Conservation (phyloP, 2,113 vertebrate genomes). For the Corydoras maculifer region DNA sequence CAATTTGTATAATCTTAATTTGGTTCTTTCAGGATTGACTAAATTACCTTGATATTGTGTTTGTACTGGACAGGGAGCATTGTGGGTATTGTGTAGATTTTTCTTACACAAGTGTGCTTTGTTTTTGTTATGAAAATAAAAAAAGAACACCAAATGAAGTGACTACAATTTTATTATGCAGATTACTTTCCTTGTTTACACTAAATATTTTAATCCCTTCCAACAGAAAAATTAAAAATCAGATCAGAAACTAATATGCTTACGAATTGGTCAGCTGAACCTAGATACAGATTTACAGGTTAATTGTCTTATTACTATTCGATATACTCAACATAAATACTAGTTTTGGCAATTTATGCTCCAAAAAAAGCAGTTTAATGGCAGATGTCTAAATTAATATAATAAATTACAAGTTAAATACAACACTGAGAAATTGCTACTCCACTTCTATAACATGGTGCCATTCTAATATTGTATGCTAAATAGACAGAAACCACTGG, state of each 20-base stretch:
- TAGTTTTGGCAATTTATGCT: conserved; percentile 60
- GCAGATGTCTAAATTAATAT: conserved; percentile 12
- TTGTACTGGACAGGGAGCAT: conserved; percentile 41
- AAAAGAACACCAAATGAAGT: conserved; percentile 42
- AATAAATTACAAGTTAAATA: not conserved
- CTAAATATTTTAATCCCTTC: no score
- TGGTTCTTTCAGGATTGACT: not conserved
- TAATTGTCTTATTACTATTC: conserved; percentile 6
- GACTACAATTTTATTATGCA: no score
- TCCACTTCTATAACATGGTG: no score
- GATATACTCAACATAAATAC: conserved; percentile 55
- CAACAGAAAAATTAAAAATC: not conserved
- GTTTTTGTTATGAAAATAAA: conserved; percentile 69
- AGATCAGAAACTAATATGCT: not conserved
- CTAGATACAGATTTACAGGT: no score
- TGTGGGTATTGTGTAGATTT: conserved; percentile 63
- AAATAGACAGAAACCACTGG: no score
- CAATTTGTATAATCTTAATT: not conserved
- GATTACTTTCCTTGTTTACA: not conserved
- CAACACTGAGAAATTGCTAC: no score
- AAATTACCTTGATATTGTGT: conserved; percentile 9
- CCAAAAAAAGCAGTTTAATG: conserved; percentile 17
- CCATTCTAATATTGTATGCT: no score
- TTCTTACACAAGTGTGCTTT: conserved; percentile 70
- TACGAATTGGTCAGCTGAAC: no score